Evolutionary conservation across 1,140 invertebrate genomes (phyloP).

Genomic region (Zaprionus lachaisei): DNA sequence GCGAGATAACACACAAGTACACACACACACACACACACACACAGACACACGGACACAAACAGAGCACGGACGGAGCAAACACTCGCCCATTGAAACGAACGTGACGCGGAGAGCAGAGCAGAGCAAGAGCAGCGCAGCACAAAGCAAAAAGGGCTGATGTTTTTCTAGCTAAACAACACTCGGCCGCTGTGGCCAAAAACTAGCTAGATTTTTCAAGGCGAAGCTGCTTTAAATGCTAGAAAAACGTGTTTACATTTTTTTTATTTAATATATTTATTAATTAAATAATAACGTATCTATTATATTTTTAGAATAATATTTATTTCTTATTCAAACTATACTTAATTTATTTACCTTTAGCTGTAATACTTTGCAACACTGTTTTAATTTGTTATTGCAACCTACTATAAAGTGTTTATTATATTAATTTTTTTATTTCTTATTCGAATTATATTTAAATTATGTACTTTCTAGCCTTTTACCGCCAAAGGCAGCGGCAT

Average conservation of each 20-base stretch:
- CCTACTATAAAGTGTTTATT: no score
- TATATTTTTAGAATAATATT: background rate
- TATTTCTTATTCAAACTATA: background rate
- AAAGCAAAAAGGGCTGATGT: conserved; percentile 35
- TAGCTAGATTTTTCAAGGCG: conserved; percentile 9
- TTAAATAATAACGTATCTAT: background rate
- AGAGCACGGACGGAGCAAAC: conserved; percentile 24
- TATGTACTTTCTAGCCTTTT: conserved; percentile 7
- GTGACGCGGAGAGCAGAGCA: conserved; percentile 29
- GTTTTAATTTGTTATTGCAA: no score
- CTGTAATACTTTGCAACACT: no score
- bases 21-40: conserved; percentile 27
- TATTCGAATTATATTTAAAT: background rate
- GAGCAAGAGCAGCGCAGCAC: background rate
- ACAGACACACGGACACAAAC: conserved; percentile 13
- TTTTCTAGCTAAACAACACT: conserved; percentile 22
- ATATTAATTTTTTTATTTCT: background rate
- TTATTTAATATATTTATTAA: background rate
- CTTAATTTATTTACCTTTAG: background rate
- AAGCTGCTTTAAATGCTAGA: background rate
- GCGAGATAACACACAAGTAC: conserved; percentile 60
- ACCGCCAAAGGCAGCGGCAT: conserved; percentile 19
- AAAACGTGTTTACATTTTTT: background rate
- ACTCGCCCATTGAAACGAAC: conserved; percentile 2
- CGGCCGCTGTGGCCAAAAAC: conserved; percentile 21